Percentiles rank a stretch among this genome's conserved stretches.
phyloP scores from a whole-genome alignment of 2,888 invertebrate genomes.

The Emmelina monodactyla region DNA sequence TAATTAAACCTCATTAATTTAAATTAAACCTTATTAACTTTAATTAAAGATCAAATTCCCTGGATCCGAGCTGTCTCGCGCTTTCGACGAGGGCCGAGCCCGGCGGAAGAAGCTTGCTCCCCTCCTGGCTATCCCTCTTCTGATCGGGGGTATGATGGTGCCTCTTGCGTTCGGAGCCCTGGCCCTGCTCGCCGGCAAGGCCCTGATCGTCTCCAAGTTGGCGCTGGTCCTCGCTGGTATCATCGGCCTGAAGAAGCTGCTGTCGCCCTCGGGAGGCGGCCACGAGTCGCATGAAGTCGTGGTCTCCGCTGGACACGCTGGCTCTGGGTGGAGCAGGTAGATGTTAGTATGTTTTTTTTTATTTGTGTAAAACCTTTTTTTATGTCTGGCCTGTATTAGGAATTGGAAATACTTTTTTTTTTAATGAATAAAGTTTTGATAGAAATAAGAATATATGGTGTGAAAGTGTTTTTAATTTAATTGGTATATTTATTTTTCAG shows the following conservation, averaged over 20 bases:
- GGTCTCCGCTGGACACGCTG: conserved; percentile 71
- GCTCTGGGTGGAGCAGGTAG: conserved; percentile 76
- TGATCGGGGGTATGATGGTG: conserved; percentile 81
- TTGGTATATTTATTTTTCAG: conserved; percentile 40
- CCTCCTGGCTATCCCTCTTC: conserved; percentile 77
- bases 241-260: conserved; percentile 84
- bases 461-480: too few species aligned
- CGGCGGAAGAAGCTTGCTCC: conserved; percentile 79
- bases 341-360: not conserved
- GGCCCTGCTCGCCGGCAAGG: conserved; percentile 84
- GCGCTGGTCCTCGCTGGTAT: conserved; percentile 84
- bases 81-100: conserved; percentile 72
- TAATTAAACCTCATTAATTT: too few species aligned
- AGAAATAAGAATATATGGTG: too few species aligned
- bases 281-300: conserved; percentile 77
- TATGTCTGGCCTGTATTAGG: too few species aligned
- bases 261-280: conserved; percentile 71
- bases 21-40: too few species aligned
- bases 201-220: conserved; percentile 83
- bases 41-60: conserved; percentile 84
- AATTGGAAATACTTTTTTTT: too few species aligned
- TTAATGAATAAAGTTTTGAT: too few species aligned
- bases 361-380: not conserved
- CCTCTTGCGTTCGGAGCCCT: conserved; percentile 84
- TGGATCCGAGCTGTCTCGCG: conserved; percentile 68